Conservation (phyloP, 2,113 vertebrate genomes). For the Calcarius ornatus region DNA sequence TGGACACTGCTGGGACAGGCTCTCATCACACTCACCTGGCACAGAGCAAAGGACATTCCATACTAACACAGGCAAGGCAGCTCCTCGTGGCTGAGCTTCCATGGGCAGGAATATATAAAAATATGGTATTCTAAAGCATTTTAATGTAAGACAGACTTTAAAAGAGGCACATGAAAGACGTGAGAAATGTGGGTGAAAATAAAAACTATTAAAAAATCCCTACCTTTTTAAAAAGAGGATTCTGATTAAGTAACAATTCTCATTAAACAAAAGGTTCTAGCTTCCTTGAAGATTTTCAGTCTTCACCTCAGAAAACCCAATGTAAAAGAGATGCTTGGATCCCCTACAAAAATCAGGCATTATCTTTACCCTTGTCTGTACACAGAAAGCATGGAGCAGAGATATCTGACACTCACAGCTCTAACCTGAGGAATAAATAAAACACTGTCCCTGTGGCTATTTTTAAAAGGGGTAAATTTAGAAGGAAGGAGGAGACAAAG, state of each 20-base stretch:
- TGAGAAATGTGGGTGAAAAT: background rate
- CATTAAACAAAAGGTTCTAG: background rate
- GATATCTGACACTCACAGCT: background rate
- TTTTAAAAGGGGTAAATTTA: background rate
- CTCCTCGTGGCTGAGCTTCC: rapidly evolving
- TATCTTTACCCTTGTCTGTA: background rate
- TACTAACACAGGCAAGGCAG: background rate
- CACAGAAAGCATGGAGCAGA: background rate
- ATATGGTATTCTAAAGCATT: background rate
- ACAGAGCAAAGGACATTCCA: rapidly evolving
- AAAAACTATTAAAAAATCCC: background rate
- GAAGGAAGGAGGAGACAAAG: background rate
- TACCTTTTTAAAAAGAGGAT: background rate
- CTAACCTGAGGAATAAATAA: background rate
- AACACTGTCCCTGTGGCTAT: background rate
- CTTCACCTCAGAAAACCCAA: background rate
- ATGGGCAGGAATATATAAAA: background rate
- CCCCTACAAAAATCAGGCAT: background rate
- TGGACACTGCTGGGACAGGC: background rate
- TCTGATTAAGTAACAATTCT: background rate
- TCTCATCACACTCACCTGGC: background rate
- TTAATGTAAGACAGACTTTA: background rate
- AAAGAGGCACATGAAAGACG: background rate
- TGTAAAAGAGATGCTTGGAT: background rate
- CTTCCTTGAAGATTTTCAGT: background rate